Evolutionary conservation across 2,113 vertebrate species (phyloP), one percentile per base, ranked within the genome.

Genomic region (Erinaceus europaeus): DNA sequence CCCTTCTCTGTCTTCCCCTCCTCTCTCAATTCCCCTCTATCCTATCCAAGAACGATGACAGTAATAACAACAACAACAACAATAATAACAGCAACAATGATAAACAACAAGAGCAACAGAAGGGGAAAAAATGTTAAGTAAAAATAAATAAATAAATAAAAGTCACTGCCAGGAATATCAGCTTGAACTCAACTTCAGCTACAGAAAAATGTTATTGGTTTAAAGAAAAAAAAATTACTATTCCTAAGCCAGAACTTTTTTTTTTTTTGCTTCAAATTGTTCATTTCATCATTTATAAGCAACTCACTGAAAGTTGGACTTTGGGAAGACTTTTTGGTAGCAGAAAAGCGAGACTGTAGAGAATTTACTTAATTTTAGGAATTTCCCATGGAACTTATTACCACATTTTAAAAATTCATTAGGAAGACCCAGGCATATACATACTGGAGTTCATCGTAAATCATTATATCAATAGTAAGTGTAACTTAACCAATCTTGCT

Each of bases 321-420:
- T 64, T 0, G 18, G 53, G 53, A 73, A 87, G 38, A 76, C 15
- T 34, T 65, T 83, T 80, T 42, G 40, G 64, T 48, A 82, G 34
- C 15, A n/a, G n/a, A 85, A 55, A 50, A 10, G 53, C 12, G 40
- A 74, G 44, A 44, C 38, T 32, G 44, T 20, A 40, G 5, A 88
- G 62, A 67, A 68, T 40, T 64, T 69, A 32, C 20, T 73, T 71
- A 34, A 34, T 67, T 87, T 72, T n/a, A 62, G 42, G 34, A 82
- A 48, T 36, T 84, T 84, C 59, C 46, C 23, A n/a, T 29, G 15
- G 46, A 59, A 69, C 91, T 90, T 61, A 48, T 55, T 67, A 86
- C 65, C 32, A 68, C 10, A 52, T 9, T 64, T 79, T 55, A 15
- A 36, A 25, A 34, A 44, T 78, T 12, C 44, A 50, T 84, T 40